These are phyloP conservation scores for Sebastolobus alascanus DNA, from an alignment of 2,797 vertebrate species.

Conservation along the genomic window DNA sequence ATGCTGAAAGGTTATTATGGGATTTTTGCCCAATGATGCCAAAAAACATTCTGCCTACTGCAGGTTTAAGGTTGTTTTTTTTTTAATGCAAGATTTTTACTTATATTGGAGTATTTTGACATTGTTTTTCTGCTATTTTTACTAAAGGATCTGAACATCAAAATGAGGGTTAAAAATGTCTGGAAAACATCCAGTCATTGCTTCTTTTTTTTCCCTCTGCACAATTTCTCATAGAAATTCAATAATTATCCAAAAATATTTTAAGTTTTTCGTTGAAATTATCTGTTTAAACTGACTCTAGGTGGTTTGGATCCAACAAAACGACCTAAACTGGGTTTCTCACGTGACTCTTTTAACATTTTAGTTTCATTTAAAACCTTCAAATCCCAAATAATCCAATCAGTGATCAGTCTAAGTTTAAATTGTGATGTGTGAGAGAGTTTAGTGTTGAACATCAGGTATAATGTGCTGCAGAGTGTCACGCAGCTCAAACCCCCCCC, in stretches of 20 bases:
- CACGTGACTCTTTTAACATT: background rate
- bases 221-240: background rate
- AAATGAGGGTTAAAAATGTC: background rate
- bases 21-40: no score
- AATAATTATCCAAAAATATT: background rate
- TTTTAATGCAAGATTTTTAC: background rate
- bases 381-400: background rate
- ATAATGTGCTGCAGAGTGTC: background rate
- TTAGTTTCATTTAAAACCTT: background rate
- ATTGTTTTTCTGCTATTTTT: background rate
- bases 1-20: no score
- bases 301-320: no score
- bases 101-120: background rate
- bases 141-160: background rate
- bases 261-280: background rate
- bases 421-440: background rate
- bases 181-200: background rate
- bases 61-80: background rate
- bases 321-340: background rate
- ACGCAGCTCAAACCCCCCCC: slow-evolving; percentile 38
- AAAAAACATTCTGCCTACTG: no score
- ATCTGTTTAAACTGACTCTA: background rate
- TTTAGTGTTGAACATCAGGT: background rate
- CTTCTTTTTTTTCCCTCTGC: background rate
- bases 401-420: background rate